These are phyloP conservation scores for Drosophila lutescens DNA, from an alignment of 2,888 invertebrate genomes.

Conservation along the genomic window DNA sequence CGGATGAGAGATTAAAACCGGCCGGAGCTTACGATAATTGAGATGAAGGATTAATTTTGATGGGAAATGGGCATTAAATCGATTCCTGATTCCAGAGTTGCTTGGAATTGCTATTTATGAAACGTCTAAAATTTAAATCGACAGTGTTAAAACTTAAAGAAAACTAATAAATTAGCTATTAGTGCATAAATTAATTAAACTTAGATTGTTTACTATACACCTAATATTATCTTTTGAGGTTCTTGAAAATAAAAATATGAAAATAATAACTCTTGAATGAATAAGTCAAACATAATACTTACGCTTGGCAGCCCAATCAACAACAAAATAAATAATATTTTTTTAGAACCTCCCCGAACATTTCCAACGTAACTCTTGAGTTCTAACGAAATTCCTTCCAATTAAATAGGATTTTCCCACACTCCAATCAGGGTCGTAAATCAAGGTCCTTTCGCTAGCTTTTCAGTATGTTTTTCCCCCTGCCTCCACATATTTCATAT, in stretches of 20 bases:
- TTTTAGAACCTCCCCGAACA: neutral
- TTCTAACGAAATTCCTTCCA: constrained; percentile 17
- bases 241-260: no score
- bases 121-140: no score
- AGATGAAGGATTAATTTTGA: constrained; percentile 25
- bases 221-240: no score
- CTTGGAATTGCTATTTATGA: no score
- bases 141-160: no score
- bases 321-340: neutral
- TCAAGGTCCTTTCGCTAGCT: constrained; percentile 10
- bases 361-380: neutral
- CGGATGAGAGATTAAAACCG: constrained; percentile 13
- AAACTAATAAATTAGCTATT: no score
- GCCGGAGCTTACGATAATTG: constrained; percentile 16
- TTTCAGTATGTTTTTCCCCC: constrained; percentile 16
- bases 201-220: no score
- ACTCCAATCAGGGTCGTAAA: constrained; percentile 22
- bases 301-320: neutral
- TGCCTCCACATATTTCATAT: constrained; percentile 27
- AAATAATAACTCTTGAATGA: neutral
- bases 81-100: no score
- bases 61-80: neutral
- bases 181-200: no score
- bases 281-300: neutral
- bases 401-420: constrained; percentile 17